Base-by-base conservation (phyloP, 2,113 vertebrate species). In the Campylomormyrus numenius region DNA sequence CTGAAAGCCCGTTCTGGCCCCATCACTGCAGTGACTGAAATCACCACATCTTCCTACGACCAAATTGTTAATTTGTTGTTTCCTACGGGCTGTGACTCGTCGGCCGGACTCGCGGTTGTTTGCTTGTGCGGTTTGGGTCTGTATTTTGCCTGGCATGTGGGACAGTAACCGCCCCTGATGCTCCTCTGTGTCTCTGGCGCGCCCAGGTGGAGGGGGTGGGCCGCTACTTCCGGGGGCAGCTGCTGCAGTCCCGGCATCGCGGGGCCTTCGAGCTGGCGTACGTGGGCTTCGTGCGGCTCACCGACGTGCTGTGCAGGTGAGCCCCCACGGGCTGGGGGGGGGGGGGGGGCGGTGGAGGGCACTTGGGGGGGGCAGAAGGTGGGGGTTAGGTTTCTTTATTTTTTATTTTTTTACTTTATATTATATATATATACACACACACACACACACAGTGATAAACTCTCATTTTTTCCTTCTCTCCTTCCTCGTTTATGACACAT, bases 221-320 rank as follows among this genome's bases (percentile, higher is more conserved):
- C 31, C 93, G 95, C 91, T 99, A 99, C 93, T 99, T 99, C 93
- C 97, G 98, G 92, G 96, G 97, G 93, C 97, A 98, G 92, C 97
- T 99, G 87, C 95, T 99, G 90, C 98, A 98, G 83, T 99, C 98
- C 52, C 97, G 98, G 90, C 98, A 99, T 93, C 97, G 98, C 91
- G 98, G 98, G 50, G 98, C 98, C 42, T 99, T 99, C 95, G 98
- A 99, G 93, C 92, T 99, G 95, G 98, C 98, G 15, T 99, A 99
- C 0, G 97, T 98, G 94, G 98, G 98, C 90, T 99, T 99, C 89
- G 97, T 98, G 58, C 97, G 97, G 48, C 97, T 99, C 89, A 99
- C 97, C 0, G 97, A 98, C 94, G 96, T 95, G 95, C 95, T 99
- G 56, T 97, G 96, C 96, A 98, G 98, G 98, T 96, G 91, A 92